Percentiles rank a stretch among this genome's conserved stretches.
Evolutionary conservation across 2,113 vertebrate genomes (phyloP).

Genomic region (Bufo gargarizans): DNA sequence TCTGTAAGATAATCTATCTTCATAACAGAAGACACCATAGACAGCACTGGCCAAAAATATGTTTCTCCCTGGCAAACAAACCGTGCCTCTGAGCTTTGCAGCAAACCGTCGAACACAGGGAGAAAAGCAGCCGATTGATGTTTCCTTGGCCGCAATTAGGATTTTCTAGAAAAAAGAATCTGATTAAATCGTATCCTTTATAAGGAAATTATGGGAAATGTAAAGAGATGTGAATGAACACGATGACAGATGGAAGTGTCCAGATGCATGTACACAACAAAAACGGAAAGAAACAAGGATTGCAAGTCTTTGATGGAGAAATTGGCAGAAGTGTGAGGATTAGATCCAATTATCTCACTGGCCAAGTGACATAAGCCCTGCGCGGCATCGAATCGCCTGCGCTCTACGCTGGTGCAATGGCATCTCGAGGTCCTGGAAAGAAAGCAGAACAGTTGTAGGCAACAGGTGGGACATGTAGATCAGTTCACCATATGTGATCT

Average conservation of each 20-base stretch:
- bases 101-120: not conserved
- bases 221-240: not conserved
- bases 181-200: conserved; percentile 48
- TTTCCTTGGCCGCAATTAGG: not conserved
- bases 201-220: conserved; percentile 30
- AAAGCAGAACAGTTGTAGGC: not conserved
- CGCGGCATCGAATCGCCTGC: not conserved
- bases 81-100: not conserved
- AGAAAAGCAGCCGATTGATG: conserved; percentile 1
- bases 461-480: not conserved
- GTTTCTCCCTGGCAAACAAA: conserved; percentile 25
- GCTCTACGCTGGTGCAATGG: not conserved
- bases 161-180: conserved; percentile 29
- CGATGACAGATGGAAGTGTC: conserved; percentile 37
- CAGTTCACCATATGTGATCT: not conserved
- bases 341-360: not conserved
- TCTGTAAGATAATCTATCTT: conserved; percentile 28
- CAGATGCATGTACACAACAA: conserved; percentile 26
- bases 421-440: conserved; percentile 1
- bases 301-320: conserved; percentile 23
- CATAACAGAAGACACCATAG: not conserved
- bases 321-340: conserved; percentile 24
- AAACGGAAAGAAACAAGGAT: conserved; percentile 2
- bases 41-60: not conserved
- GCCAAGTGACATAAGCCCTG: conserved; percentile 11